Percentiles rank a stretch among this genome's conserved stretches.
phyloP scores from a whole-genome alignment of 2,797 vertebrate species.

The Sebastes matsubarae region DNA sequence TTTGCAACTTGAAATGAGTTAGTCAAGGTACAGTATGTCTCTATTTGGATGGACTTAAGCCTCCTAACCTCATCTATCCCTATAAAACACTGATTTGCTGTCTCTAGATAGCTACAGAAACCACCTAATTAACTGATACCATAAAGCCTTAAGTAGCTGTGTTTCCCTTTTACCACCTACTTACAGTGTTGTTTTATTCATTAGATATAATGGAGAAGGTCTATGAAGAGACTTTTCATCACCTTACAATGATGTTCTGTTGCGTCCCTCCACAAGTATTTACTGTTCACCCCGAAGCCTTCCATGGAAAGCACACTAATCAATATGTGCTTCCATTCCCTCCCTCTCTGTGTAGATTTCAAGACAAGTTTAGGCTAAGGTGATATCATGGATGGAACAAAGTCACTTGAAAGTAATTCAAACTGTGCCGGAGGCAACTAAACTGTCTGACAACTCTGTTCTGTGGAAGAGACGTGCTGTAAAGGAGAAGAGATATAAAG shows the following conservation, averaged over 20 bases:
- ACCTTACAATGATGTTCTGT: slow-evolving; percentile 20
- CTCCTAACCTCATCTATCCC: neutral
- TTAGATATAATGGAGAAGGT: slow-evolving; percentile 18
- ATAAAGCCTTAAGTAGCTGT: slow-evolving; percentile 6
- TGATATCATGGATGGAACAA: slow-evolving; percentile 69
- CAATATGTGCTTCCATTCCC: slow-evolving; percentile 62
- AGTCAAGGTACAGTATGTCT: neutral
- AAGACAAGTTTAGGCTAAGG: slow-evolving; percentile 76
- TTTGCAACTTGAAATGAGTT: neutral
- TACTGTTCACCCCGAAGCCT: slow-evolving; percentile 47
- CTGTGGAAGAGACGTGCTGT: slow-evolving; percentile 29
- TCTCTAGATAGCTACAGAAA: slow-evolving; percentile 6
- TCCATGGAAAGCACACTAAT: slow-evolving; percentile 60
- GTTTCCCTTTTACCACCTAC: slow-evolving; percentile 7
- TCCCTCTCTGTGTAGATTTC: slow-evolving; percentile 61
- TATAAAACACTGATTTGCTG: neutral
- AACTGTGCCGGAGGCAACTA: slow-evolving; percentile 63
- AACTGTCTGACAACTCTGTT: slow-evolving; percentile 57
- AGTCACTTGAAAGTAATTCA: slow-evolving; percentile 80
- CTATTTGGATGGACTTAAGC: neutral
- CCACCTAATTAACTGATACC: slow-evolving; percentile 24
- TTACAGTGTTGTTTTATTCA: slow-evolving; percentile 29
- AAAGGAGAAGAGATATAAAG: slow-evolving; percentile 22
- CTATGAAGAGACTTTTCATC: slow-evolving; percentile 20
- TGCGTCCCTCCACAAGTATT: slow-evolving; percentile 38